These are phyloP conservation scores for Collichthys lucidus DNA, from an alignment of 2,113 vertebrate genomes.

Conservation along the genomic window DNA sequence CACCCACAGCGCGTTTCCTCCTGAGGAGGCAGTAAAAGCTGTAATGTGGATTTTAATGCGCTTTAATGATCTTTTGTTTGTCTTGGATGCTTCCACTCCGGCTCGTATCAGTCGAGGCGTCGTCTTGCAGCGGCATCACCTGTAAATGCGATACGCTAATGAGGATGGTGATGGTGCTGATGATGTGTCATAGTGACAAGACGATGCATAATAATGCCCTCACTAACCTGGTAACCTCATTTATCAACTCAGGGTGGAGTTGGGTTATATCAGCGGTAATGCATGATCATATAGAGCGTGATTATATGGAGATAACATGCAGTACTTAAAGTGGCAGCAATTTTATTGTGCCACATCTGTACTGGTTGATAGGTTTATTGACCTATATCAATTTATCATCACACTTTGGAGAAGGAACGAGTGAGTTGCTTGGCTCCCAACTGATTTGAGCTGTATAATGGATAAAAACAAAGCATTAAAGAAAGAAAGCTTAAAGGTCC, in stretches of 20 bases:
- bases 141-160: conserved; percentile 60
- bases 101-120: not conserved
- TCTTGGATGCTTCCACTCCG: conserved; percentile 37
- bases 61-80: conserved; percentile 76
- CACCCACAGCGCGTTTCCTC: conserved; percentile 67
- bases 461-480: not conserved
- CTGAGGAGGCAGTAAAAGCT: conserved; percentile 69
- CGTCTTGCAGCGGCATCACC: conserved; percentile 64
- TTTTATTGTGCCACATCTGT: not conserved
- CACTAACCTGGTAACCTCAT: conserved; percentile 69
- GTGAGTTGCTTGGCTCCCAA: not conserved
- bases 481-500: not conserved
- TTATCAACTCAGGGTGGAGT: conserved; percentile 7
- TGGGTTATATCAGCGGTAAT: conserved; percentile 14
- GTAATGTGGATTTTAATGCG: conserved; percentile 84
- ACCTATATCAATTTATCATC: not conserved
- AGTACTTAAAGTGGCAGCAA: conserved; percentile 1
- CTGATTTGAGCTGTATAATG: not conserved
- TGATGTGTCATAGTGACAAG: conserved; percentile 50
- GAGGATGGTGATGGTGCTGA: conserved; percentile 50
- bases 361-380: not conserved
- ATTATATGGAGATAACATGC: conserved; percentile 10
- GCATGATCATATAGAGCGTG: conserved; percentile 15
- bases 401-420: not conserved
- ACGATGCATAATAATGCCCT: conserved; percentile 32